These are phyloP conservation scores for Trisateles emortualis DNA, from an alignment of 2,888 invertebrate genomes.

Conservation along the genomic window DNA sequence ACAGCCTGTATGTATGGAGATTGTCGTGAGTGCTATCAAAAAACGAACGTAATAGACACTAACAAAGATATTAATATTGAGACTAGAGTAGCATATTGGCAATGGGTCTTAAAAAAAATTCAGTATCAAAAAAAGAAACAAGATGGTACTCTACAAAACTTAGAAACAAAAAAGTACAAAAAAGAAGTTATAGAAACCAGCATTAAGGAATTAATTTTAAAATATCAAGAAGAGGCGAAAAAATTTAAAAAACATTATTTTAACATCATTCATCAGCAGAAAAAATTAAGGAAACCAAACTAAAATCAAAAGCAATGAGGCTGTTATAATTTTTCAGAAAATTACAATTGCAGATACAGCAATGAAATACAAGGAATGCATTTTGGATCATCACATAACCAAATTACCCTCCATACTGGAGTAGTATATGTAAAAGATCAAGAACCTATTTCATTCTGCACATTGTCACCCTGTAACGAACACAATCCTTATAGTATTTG, in stretches of 20 bases:
- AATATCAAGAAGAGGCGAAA: too few relatives aligned
- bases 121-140: constrained; percentile 9
- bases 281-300: too few relatives aligned
- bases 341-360: neutral
- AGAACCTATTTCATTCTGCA: neutral
- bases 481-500: neutral
- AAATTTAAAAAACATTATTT: too few relatives aligned
- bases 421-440: neutral
- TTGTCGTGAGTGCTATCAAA: constrained; percentile 6
- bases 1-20: constrained; percentile 10
- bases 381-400: neutral
- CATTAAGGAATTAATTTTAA: constrained; percentile 11
- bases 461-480: neutral
- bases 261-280: too few relatives aligned
- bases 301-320: neutral
- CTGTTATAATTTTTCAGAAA: neutral
- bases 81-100: constrained; percentile 8
- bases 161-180: too few relatives aligned
- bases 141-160: constrained; percentile 7
- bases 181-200: constrained; percentile 10
- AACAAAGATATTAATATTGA: constrained; percentile 4
- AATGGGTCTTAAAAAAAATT: constrained; percentile 8
- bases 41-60: constrained; percentile 6
- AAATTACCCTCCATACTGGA: neutral
- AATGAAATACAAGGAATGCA: neutral